phyloP scores from a whole-genome alignment of 2,888 invertebrate genomes.

The Argyresthia albistria region DNA sequence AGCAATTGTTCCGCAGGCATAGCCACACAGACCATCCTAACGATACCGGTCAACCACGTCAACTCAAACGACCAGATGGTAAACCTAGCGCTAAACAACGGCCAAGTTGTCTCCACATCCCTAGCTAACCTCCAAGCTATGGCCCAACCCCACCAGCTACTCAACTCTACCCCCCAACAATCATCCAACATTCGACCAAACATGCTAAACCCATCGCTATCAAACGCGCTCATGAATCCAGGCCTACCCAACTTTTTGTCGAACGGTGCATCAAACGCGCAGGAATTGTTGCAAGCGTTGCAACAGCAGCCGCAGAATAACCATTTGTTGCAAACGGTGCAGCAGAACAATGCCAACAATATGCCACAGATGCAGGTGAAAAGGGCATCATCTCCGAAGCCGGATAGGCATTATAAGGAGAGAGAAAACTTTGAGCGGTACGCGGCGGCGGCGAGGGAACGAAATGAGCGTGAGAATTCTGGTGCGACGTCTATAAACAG shows the following conservation, averaged over 20 bases:
- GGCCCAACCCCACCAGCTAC: conserved; percentile 79
- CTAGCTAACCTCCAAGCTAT: conserved; percentile 84
- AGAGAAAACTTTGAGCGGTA: conserved; percentile 60
- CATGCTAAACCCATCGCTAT: conserved; percentile 74
- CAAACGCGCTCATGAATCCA: conserved; percentile 80
- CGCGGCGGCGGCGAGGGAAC: conserved; percentile 61
- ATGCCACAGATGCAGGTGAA: conserved; percentile 62
- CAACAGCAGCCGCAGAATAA: conserved; percentile 74
- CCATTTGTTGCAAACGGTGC: conserved; percentile 61
- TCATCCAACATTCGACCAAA: conserved; percentile 54
- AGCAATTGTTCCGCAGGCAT: conserved; percentile 76
- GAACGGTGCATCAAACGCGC: conserved; percentile 77
- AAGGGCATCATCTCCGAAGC: conserved; percentile 58
- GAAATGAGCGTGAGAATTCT: conserved; percentile 65
- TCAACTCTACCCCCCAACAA: conserved; percentile 73
- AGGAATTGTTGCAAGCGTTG: conserved; percentile 82
- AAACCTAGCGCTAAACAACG: conserved; percentile 86
- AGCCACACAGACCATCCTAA: conserved; percentile 95
- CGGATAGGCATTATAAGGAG: conserved; percentile 63
- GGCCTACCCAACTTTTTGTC: conserved; percentile 81
- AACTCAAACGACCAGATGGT: conserved; percentile 83
- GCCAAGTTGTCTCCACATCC: conserved; percentile 88
- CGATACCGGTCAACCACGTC: conserved; percentile 94
- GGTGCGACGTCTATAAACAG: conserved; percentile 75
- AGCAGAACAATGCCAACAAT: conserved; percentile 42